phyloP scores from a whole-genome alignment of 2,113 vertebrate genomes.

The Seriola aureovittata region DNA sequence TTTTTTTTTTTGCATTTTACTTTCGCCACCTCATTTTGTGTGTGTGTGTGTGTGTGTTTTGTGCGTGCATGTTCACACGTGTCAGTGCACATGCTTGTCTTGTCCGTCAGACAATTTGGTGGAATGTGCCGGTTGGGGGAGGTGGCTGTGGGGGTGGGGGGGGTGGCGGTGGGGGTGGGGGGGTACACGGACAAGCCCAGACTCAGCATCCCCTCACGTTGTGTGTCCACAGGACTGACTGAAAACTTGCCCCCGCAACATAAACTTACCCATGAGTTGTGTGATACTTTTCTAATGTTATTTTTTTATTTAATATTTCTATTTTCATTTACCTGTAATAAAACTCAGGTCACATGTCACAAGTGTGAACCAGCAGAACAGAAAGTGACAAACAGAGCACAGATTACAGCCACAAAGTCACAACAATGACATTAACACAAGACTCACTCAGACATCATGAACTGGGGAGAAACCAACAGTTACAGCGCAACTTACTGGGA shows the following conservation, averaged over 20 bases:
- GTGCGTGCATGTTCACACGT: conserved; percentile 31
- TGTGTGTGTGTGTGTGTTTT: conserved; percentile 10
- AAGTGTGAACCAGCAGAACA: too few species aligned
- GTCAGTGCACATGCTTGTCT: conserved; percentile 25
- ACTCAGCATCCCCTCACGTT: conserved; percentile 47
- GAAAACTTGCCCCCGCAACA: too few species aligned
- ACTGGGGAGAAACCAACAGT: too few species aligned
- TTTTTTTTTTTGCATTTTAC: not conserved
- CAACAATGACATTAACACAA: too few species aligned
- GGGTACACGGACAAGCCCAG: conserved; percentile 55
- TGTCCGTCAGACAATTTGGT: conserved; percentile 45
- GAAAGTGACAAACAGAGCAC: too few species aligned
- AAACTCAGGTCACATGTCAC: too few species aligned
- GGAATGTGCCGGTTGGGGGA: conserved; percentile 60
- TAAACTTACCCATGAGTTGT: too few species aligned
- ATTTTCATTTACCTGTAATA: too few species aligned
- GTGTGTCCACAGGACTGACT: conserved; percentile 51
- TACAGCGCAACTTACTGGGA: not conserved
- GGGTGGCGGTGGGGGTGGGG: not conserved
- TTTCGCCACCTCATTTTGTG: not conserved
- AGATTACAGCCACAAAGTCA: too few species aligned
- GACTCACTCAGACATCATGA: not conserved
- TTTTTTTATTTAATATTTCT: too few species aligned
- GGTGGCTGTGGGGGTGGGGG: not conserved
- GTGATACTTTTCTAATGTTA: too few species aligned